These are phyloP conservation scores for Ceuthmochares aereus DNA, from an alignment of 2,113 vertebrate genomes.

Conservation along the genomic window DNA sequence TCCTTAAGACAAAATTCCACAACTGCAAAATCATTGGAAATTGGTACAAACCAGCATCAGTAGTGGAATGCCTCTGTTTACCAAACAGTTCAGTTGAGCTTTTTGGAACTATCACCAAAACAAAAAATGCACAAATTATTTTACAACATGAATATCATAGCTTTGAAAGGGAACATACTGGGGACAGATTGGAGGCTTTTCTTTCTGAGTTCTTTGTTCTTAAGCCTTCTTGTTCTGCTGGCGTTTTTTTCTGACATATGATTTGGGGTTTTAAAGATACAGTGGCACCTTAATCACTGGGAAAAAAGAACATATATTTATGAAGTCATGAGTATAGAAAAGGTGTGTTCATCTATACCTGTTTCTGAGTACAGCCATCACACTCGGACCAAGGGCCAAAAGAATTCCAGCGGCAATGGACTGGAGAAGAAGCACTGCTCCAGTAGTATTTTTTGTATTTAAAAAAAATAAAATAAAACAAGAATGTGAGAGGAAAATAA, in stretches of 20 bases:
- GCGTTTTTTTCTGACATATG: not conserved
- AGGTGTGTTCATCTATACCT: constrained; percentile 65
- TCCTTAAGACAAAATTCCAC: not conserved
- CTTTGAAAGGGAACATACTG: not conserved
- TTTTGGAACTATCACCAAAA: not conserved
- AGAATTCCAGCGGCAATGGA: constrained; percentile 86
- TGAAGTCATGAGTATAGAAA: not conserved
- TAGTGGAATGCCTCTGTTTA: not conserved
- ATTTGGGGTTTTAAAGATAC: not conserved
- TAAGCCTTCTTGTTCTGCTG: not conserved
- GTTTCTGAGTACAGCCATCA: constrained; percentile 83
- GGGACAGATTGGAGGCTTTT: not conserved
- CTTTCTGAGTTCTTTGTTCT: not conserved
- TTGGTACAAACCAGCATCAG: not conserved
- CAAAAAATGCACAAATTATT: not conserved
- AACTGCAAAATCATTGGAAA: not conserved
- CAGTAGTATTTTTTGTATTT: not conserved
- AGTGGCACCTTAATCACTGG: not conserved
- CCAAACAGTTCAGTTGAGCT: not conserved
- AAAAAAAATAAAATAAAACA: not conserved
- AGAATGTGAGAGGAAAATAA: not conserved
- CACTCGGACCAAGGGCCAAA: constrained; percentile 89
- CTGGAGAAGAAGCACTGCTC: constrained; percentile 46
- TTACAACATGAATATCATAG: not conserved
- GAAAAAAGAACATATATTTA: not conserved